Evolutionary conservation across 1,140 invertebrate genomes (phyloP), one percentile per base, ranked within the genome.

Genomic region (Eubasilissa regina): DNA sequence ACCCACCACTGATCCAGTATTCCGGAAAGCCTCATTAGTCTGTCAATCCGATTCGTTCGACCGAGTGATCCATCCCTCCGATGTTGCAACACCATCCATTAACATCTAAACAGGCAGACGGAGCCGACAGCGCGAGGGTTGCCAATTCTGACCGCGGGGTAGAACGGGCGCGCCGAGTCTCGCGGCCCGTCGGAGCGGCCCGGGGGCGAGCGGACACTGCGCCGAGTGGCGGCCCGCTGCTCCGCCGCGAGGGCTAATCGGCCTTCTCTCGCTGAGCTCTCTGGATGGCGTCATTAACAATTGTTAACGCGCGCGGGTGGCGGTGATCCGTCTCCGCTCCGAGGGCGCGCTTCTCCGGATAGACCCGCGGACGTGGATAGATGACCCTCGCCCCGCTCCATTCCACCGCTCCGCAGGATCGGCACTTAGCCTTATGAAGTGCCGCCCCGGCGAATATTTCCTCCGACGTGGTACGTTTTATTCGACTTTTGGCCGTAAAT

Each of bases 201-300:
- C 25, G 25, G 25, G 1, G 25, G 6, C 25, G 25, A 1, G 25
- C 25, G 11, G 11, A n/a, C n/a, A n/a, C n/a, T n/a, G 11, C 48
- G 48, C n/a, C 11, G n/a, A 51, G 1, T 8, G 48, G 48, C 48
- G 11, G 11, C n/a, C n/a, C 48, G 48, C 1, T 48, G 21, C 19
- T 21, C 17, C 25, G 17, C 6, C 66, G 66, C 51, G 25, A 48
- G 47, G 19, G 25, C 25, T 70, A 70, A 25, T 70, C 19, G 45
- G 21, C 0, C 43, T 45, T 43, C 6, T 8, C 17, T n/a, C 10
- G 45, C 45, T 70, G 45, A 19, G 55, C 58, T 75, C n/a, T n/a
- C n/a, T n/a, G n/a, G 80, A 81, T 81, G 77, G 70, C 73, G 66
- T 66, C 80, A 81, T 81, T 81, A 79, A 81, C 77, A 77, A 81